phyloP scores from a whole-genome alignment of 2,888 invertebrate species.

The Apoda limacodes region DNA sequence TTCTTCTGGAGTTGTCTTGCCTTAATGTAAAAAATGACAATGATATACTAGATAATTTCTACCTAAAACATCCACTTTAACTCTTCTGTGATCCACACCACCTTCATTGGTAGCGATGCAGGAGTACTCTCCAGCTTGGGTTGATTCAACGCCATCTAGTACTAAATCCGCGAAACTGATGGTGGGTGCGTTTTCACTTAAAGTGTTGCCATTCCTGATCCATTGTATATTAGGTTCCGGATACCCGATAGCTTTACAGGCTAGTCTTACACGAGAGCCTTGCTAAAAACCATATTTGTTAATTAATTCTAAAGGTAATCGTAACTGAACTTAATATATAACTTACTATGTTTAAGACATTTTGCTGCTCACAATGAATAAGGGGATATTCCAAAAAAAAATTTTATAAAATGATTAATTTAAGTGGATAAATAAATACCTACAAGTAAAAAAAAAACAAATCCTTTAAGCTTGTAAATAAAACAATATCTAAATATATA shows the following conservation, averaged over 20 bases:
- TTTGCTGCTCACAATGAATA: not conserved
- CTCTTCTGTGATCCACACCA: slow-evolving; percentile 45
- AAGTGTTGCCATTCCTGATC: slow-evolving; percentile 55
- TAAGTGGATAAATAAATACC: too few species aligned
- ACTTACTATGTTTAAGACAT: not conserved
- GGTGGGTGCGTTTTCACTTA: slow-evolving; percentile 28
- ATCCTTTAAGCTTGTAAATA: too few species aligned
- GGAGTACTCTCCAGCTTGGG: slow-evolving; percentile 59
- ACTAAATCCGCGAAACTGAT: slow-evolving; percentile 40
- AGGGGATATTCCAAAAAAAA: too few species aligned
- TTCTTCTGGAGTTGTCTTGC: too few species aligned
- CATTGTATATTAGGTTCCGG: slow-evolving; percentile 71
- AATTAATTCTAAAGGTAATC: not conserved
- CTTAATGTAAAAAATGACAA: too few species aligned
- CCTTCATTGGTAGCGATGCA: slow-evolving; percentile 69
- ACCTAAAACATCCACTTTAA: slow-evolving; percentile 54
- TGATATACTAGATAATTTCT: too few species aligned
- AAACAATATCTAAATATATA: too few species aligned
- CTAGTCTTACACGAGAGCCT: slow-evolving; percentile 35
- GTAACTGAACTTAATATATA: not conserved
- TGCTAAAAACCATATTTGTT: slow-evolving; percentile 29
- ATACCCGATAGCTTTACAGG: slow-evolving; percentile 69
- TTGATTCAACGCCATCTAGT: slow-evolving; percentile 27
- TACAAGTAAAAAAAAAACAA: too few species aligned
- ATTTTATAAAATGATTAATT: too few species aligned